A percentile compares a stretch with the other conserved stretches of the same genome.
Conservation (phyloP, 2,113 vertebrate species). For the Probosciger aterrimus region DNA sequence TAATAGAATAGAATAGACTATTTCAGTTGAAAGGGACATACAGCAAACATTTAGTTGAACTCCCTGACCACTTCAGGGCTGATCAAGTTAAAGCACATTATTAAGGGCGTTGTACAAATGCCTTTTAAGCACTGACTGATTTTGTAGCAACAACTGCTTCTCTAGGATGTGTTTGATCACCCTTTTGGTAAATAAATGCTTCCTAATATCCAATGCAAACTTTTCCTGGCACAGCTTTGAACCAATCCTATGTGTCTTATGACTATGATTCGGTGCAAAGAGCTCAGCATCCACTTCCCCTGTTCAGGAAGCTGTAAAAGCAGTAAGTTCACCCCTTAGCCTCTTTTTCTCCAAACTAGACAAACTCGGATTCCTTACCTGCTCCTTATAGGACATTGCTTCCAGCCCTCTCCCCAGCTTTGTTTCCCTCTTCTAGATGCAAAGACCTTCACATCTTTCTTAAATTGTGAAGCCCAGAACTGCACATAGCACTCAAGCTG, state of each 20-base stretch:
- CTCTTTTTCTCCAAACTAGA: neutral
- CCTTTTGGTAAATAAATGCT: neutral
- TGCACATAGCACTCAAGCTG: neutral
- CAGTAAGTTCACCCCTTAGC: neutral
- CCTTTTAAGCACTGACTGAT: neutral
- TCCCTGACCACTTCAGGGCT: neutral
- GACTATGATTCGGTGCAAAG: neutral
- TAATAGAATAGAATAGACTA: neutral
- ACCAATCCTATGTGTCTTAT: neutral
- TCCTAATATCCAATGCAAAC: neutral
- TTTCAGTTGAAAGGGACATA: neutral
- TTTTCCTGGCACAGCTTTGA: neutral
- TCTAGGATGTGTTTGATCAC: neutral
- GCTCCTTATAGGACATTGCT: neutral
- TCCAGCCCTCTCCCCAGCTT: neutral
- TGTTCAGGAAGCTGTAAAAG: neutral
- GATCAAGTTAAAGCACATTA: neutral
- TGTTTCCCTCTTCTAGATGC: neutral
- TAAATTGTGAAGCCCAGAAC: neutral
- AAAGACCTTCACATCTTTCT: neutral
- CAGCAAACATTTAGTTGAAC: neutral
- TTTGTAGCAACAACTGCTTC: neutral
- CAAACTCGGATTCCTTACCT: neutral
- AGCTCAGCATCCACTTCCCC: neutral
- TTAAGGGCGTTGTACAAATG: neutral